Base-by-base conservation (phyloP, 2,888 invertebrate species). In the Schrankia costaestrigalis region DNA sequence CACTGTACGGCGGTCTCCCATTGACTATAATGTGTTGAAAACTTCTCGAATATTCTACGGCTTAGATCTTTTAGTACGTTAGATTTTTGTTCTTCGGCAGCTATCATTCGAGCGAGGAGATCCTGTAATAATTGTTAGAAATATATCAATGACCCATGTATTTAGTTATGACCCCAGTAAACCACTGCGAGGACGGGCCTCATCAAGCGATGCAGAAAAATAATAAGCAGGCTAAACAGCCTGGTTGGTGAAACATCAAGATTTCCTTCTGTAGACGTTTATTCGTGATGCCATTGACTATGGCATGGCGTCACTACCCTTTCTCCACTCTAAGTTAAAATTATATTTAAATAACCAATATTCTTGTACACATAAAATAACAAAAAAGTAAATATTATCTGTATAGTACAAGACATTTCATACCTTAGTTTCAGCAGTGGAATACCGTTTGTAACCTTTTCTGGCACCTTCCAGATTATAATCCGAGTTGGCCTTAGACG, bases 1-100 rank as follows among this genome's bases (percentile, higher is more conserved):
- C 95, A 95, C 41, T 94, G 91, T 15, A 95, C 90, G 3, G 94
- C 95, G 23, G 87, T 80, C 60, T 92, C 92, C 98, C 99, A 99
- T 33, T 92, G 87, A 3, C 90, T 88, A 68, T 93, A 93, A 42
- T 92, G 90, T 24, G 91, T 89, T 12, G 95, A 94, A 68, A 97
- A 97, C 74, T 94, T 93, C 53, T 93, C 94, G 80, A 97, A 97
- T 59, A 97, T 94, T 48, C 94, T 86, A 25, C 97, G 90, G 39
- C 93, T 93, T 13, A 96, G 79, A 83, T 96, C 96, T 55, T 93
- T 92, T 1, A 97, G 80, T 1, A 96, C 94, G 42, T 87, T 90
- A 27, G 92, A 92, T 50, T 93, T 92, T 37, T 93, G 90, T 1
- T 94, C 93, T 77, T 99, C 99, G 0, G 95, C 96, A 31, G 91